Percentiles rank a stretch among this genome's conserved stretches.
phyloP scores from a whole-genome alignment of 2,888 invertebrate species.

The Pseudococcus longispinus region DNA sequence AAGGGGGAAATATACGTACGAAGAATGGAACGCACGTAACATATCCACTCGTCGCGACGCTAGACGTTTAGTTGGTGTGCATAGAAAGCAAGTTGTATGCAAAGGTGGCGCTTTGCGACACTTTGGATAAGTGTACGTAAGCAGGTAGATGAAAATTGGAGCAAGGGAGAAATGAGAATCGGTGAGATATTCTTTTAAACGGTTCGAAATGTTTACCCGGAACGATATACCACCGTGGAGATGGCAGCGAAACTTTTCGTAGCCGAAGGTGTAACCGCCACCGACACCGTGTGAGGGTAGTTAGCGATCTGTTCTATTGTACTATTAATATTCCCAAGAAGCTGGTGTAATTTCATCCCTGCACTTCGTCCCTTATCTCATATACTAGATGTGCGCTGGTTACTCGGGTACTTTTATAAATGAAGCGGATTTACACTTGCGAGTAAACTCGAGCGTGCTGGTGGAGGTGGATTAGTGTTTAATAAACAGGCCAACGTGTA shows the following conservation, averaged over 20 bases:
- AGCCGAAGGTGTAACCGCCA: slow-evolving; percentile 38
- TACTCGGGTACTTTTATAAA: background rate
- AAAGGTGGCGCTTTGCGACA: background rate
- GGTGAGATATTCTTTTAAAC: background rate
- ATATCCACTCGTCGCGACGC: no score
- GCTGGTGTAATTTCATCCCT: slow-evolving; percentile 42
- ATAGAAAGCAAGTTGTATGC: background rate
- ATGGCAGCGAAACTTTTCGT: background rate
- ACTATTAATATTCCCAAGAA: slow-evolving; percentile 45
- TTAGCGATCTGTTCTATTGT: slow-evolving; percentile 52
- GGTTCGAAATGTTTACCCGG: background rate
- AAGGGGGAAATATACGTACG: background rate
- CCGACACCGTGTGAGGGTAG: slow-evolving; percentile 34
- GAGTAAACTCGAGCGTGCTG: background rate
- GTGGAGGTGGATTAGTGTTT: background rate
- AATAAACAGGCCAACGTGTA: background rate
- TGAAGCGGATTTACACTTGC: background rate
- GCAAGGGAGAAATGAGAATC: background rate
- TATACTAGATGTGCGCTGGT: background rate
- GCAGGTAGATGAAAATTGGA: background rate
- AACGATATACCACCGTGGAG: background rate
- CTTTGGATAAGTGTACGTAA: background rate
- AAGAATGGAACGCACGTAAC: no score
- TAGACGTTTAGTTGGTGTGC: no score
- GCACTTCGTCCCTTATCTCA: background rate